Conservation (phyloP, 2,797 vertebrate species). For the Lepidocolaptes lacrymiger region DNA sequence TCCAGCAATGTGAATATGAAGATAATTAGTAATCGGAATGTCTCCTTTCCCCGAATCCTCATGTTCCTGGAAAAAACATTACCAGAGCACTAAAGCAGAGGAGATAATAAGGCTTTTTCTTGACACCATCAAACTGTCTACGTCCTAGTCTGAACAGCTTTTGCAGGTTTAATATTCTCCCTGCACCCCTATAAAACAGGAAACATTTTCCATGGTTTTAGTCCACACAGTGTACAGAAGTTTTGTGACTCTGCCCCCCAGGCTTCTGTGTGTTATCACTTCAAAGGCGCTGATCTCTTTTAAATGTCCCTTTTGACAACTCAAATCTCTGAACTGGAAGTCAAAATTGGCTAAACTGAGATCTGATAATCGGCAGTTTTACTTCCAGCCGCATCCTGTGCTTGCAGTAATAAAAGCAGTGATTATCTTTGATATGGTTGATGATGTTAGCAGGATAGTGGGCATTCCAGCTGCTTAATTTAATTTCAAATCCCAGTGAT, state of each 20-base stretch:
- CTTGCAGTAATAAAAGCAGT: conserved; percentile 59
- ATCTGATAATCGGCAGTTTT: conserved; percentile 67
- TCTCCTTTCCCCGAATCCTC: conserved; percentile 18
- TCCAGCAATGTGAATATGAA: neutral
- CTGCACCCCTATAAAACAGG: conserved; percentile 30
- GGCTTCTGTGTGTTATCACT: conserved; percentile 44
- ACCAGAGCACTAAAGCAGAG: conserved; percentile 42
- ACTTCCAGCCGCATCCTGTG: conserved; percentile 50
- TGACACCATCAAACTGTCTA: conserved; percentile 15
- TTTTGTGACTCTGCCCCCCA: conserved; percentile 35
- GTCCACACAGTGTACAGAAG: neutral
- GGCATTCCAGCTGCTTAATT: conserved; percentile 68
- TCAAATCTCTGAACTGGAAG: conserved; percentile 66
- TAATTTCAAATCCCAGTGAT: conserved; percentile 60
- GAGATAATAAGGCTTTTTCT: conserved; percentile 37
- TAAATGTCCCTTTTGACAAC: conserved; percentile 59
- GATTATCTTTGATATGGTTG: conserved; percentile 59
- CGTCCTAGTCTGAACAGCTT: neutral
- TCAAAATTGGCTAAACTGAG: conserved; percentile 67
- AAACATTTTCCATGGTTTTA: conserved; percentile 23
- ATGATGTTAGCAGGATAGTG: conserved; percentile 57
- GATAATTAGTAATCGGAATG: conserved; percentile 26
- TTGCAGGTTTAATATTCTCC: conserved; percentile 33
- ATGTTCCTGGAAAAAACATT: conserved; percentile 45
- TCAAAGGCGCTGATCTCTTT: conserved; percentile 55